Evolutionary conservation across 1,140 invertebrate species (phyloP).

Genomic region (Dryas iulia): DNA sequence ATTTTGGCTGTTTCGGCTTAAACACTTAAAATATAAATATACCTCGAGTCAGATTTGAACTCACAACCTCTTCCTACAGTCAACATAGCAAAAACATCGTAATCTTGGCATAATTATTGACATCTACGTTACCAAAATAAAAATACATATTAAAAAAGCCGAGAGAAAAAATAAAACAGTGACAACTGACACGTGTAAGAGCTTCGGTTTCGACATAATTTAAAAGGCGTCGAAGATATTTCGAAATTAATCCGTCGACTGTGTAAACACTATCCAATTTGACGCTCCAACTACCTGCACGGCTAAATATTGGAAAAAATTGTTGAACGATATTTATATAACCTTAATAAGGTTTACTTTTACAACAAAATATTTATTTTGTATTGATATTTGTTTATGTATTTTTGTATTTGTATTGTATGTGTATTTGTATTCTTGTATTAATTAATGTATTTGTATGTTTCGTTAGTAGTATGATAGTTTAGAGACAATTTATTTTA

Average conservation of each 20-base stretch:
- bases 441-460: neutral
- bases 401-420: neutral
- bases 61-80: too few species aligned
- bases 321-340: neutral
- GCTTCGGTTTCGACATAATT: neutral
- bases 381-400: neutral
- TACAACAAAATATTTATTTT: neutral
- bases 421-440: neutral
- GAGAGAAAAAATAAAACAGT: neutral
- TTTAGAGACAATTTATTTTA: too few species aligned
- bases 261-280: neutral
- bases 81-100: too few species aligned
- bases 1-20: too few species aligned
- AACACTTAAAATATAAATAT: too few species aligned
- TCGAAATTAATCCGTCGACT: constrained; percentile 1
- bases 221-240: constrained; percentile 1
- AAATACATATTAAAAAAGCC: neutral
- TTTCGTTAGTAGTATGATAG: too few species aligned
- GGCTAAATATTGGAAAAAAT: neutral
- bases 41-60: too few species aligned
- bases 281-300: neutral
- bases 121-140: too few species aligned
- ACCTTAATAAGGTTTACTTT: neutral
- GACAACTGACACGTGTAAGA: neutral
- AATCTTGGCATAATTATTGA: too few species aligned